These are phyloP conservation scores for Dicranocentrus wangi DNA, from an alignment of 2,888 invertebrate species.

Conservation along the genomic window DNA sequence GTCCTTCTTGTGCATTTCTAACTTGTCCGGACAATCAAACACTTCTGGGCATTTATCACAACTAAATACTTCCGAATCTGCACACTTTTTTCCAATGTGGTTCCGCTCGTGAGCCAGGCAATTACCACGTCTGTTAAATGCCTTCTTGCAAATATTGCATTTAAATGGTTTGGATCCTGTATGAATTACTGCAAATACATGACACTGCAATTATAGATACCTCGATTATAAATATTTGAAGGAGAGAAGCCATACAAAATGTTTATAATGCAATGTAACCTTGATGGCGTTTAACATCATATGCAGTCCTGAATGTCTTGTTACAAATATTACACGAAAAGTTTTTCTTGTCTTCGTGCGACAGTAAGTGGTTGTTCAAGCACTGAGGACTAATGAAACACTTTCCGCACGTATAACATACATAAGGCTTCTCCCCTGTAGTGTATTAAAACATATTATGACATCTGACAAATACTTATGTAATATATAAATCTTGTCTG, in stretches of 20 bases:
- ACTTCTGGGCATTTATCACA: too few species aligned
- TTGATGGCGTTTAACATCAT: constrained; percentile 3
- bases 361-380: not conserved
- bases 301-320: constrained; percentile 4
- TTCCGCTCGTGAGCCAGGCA: constrained; percentile 22
- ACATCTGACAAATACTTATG: too few species aligned
- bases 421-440: constrained; percentile 6
- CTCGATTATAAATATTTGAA: too few species aligned
- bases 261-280: too few species aligned
- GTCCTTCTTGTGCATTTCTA: too few species aligned
- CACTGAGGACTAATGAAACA: not conserved
- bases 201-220: not conserved
- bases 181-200: constrained; percentile 1
- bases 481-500: too few species aligned
- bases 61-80: too few species aligned
- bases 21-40: too few species aligned
- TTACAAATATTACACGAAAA: constrained; percentile 10
- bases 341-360: not conserved
- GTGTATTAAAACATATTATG: too few species aligned
- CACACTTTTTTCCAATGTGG: constrained; percentile 14
- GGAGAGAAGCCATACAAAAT: too few species aligned
- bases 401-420: not conserved
- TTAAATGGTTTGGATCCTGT: not conserved
- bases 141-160: not conserved
- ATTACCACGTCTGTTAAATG: not conserved